Evolutionary conservation across 2,888 invertebrate genomes (phyloP), one percentile per base, ranked within the genome.

Genomic region (Operophtera brumata): DNA sequence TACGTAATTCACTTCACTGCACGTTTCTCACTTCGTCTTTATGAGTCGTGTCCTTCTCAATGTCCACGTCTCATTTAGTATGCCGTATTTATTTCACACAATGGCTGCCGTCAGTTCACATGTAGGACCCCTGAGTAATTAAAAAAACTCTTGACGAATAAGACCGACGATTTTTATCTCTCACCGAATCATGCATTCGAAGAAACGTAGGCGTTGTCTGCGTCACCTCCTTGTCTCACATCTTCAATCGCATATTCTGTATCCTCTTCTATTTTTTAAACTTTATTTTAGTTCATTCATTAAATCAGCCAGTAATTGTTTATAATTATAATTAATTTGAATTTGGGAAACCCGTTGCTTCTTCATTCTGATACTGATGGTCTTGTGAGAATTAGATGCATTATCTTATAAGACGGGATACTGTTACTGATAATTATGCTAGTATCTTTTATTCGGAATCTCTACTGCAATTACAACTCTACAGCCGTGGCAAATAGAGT

Each of bases 141-240:
- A 90, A 88, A 89, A 87, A 82, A 87, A 84, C 71, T 68, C 86
- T n/a, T 79, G 86, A 90, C 90, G 90, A 90, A 90, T 90, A 84
- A 89, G 82, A 86, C 87, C 83, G 78, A 81, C 84, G 89, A 89
- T 89, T 88, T 87, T 87, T 86, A 90, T 90, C 90, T 78, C 82
- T 78, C 78, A 81, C 86, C 87, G 86, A 89, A 89, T 88, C 86
- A 77, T 82, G 80, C 78, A 82, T 76, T 79, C 79, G 78, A 84
- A 82, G 85, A 80, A 82, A 78, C 77, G 88, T 80, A 89, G 89
- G 89, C 89, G 90, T 87, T 82, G 70, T 81, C 80, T 75, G 74
- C 76, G 54, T 63, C 66, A 65, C 75, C 67, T 86, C 86, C 73
- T 77, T 75, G 69, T 87, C 80, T 67, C 68, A 66, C 88, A 54